Evolutionary conservation across 2,888 invertebrate species (phyloP).

Genomic region (Colletes collaris): DNA sequence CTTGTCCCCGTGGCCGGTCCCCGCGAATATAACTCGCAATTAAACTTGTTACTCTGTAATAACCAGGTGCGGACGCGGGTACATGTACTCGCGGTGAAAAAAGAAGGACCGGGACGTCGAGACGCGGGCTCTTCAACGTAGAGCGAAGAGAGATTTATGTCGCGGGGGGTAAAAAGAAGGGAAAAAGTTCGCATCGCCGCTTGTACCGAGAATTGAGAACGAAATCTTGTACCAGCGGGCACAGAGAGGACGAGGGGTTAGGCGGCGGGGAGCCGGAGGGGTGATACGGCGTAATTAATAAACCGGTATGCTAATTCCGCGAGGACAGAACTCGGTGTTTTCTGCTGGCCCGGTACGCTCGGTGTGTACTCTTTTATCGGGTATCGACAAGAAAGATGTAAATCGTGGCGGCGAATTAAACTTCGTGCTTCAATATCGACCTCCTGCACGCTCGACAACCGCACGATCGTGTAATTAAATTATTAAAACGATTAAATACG

Average conservation of each 20-base stretch:
- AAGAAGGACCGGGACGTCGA: constrained; percentile 25
- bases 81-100: constrained; percentile 31
- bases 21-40: constrained; percentile 60
- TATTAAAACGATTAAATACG: constrained; percentile 37
- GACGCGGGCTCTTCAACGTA: constrained; percentile 51
- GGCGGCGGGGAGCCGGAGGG: constrained; percentile 18
- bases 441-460: constrained; percentile 26
- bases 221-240: constrained; percentile 54
- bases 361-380: constrained; percentile 42
- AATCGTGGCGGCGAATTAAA: constrained; percentile 47
- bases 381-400: constrained; percentile 57
- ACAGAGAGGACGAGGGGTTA: constrained; percentile 23
- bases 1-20: constrained; percentile 14
- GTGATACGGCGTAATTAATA: constrained; percentile 74
- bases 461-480: constrained; percentile 48
- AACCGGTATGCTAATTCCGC: constrained; percentile 77
- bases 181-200: constrained; percentile 47
- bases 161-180: constrained; percentile 42
- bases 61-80: constrained; percentile 56
- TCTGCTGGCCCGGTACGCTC: constrained; percentile 49
- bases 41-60: constrained; percentile 52
- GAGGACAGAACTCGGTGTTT: constrained; percentile 70
- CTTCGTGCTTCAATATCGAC: constrained; percentile 45
- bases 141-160: constrained; percentile 68
- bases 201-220: constrained; percentile 62